Evolutionary conservation across 2,888 invertebrate genomes (phyloP), one percentile per base, ranked within the genome.

Genomic region (Protodeltote pygarga): DNA sequence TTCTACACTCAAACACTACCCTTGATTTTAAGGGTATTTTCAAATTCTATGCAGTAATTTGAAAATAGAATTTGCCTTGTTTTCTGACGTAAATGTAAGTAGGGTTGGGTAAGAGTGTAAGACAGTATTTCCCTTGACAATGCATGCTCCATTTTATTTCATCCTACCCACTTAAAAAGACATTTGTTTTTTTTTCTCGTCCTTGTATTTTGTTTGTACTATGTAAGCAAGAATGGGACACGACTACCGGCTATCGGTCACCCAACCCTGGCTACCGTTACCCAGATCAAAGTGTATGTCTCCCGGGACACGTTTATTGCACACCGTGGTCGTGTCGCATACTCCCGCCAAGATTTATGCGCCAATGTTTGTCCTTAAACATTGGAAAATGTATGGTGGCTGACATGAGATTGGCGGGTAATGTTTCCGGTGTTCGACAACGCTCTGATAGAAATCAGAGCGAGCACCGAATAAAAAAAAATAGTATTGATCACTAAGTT

Each of bases 291-390:
- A 47, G 31, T 39, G 44, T 31, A 41, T 11, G 27, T 40, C 50
- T 40, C 21, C 11, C 4, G 34, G 35, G 50, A 37, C 35, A 64
- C 44, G 38, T 48, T 54, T 61, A 61, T 57, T 63, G 61, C 44
- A 21, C 41, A 23, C 31, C 37, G 49, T 57, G 48, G 42, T 44
- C 16, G 24, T 38, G 44, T 38, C 48, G 25, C 16, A 27, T 58
- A 46, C 44, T 10, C 5, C 16, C 6, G 16, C 25, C 11, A 14
- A 44, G 37, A 38, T 46, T 35, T 45, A 65, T 50, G 37, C 20
- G 39, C 35, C 35, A 59, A 44, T 58, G 32, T 35, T 57, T 25
- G 21, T 40, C 8, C 5, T 6, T 19, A 32, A 39, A 39, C 23
- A 38, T 6, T 5, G 17, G n/a, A 1, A 31, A 23, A 39, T 23